Percentiles rank a stretch among this genome's conserved stretches.
phyloP scores from a whole-genome alignment of 2,113 vertebrate genomes.

The Oncorhynchus gorbuscha region DNA sequence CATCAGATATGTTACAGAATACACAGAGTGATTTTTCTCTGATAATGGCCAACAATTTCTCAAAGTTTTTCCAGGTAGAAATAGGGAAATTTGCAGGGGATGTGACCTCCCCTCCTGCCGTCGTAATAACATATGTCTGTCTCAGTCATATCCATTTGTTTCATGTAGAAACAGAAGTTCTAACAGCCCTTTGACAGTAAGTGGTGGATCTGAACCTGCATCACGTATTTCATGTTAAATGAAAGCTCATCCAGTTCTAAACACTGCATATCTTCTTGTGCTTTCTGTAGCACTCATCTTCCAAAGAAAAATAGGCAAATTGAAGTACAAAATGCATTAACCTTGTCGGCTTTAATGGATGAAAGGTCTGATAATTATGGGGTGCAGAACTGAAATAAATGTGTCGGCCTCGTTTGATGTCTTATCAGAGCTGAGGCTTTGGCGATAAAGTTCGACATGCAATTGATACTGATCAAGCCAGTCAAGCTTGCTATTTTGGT shows the following conservation, averaged over 20 bases:
- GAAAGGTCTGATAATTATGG: slow-evolving; percentile 29
- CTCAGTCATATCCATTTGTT: background rate
- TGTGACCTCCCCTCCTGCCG: slow-evolving; percentile 1
- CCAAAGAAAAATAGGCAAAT: background rate
- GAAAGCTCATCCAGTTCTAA: slow-evolving; percentile 3
- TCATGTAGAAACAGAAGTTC: background rate
- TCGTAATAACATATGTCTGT: background rate
- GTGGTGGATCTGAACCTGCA: background rate
- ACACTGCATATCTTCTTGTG: background rate
- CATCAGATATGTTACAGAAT: background rate
- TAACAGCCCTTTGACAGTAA: background rate
- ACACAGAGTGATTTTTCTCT: background rate
- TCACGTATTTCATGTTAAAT: background rate
- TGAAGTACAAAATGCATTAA: background rate
- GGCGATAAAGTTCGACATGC: slow-evolving; percentile 19
- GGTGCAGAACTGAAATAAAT: slow-evolving; percentile 14
- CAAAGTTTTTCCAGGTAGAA: background rate
- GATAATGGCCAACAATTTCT: background rate
- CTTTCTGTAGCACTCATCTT: background rate
- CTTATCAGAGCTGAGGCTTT: slow-evolving; percentile 26
- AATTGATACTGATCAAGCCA: slow-evolving; percentile 26
- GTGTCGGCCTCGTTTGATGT: slow-evolving; percentile 20
- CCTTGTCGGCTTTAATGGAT: background rate
- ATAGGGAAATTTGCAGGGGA: background rate
- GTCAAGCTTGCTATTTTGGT: background rate